Base-by-base conservation (phyloP, 2,113 vertebrate genomes). In the Trochalopteron elliotii region DNA sequence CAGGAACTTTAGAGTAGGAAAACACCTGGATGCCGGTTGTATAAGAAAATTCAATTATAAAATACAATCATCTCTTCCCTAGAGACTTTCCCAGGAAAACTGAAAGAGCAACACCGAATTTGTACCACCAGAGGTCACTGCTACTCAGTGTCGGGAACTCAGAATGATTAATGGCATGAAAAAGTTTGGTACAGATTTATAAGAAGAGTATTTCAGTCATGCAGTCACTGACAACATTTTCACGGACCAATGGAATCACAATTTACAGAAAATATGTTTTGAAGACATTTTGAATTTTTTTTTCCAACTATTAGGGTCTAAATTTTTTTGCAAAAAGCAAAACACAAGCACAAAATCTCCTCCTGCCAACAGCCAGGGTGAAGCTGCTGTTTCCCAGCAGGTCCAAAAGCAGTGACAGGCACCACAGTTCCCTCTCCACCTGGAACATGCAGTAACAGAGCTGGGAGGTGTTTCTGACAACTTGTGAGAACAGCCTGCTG, bases 91-190 rank as follows among this genome's bases (percentile, higher is more conserved):
- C 14, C 63, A 77, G 11, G 30, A 80, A 72, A 88, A 69, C 7
- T 11, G 64, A 37, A 55, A 59, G 24, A 82, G 83, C 39, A 71
- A 45, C 35, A 93, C 25, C 30, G 42, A 50, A 61, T 71, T 90
- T 79, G 52, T 31, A 87, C 93, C 97, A 94, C 82, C 89, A 92
- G 97, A 94, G 89, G 97, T 93, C 97, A 88, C 89, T 97, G 85
- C 67, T 63, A 52, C 9, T 44, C 94, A 90, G 72, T 4, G 49
- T 69, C 28, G 2, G 59, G 89, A 89, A 89, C 21, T 55, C 11
- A 25, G 35, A n/a, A n/a, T 5, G 14, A 47, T 37, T 21, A 39
- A 24, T 8, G 59, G 12, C 20, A 49, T 5, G 9, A 33, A 35
- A 42, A 80, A n/a, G n/a, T 55, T n/a, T 40, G 47, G 25, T 18